Base-by-base conservation (phyloP, 2,113 vertebrate genomes). In the Phoenicopterus ruber region DNA sequence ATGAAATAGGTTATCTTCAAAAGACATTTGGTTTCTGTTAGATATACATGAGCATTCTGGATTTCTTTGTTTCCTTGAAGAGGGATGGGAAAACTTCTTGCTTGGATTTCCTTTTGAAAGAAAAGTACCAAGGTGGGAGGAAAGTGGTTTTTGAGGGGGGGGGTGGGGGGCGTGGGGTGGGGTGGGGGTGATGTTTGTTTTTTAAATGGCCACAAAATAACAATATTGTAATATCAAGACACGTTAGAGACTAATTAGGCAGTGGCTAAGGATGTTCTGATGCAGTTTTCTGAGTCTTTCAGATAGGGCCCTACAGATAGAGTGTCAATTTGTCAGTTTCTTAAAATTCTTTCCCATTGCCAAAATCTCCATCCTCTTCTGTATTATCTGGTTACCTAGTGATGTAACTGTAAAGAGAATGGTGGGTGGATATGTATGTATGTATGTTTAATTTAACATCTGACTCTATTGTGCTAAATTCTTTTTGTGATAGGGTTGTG, bases 1-100 rank as follows among this genome's bases (percentile, higher is more conserved):
- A 74, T 42, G 7, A 84, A 89, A 28, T 21, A 36, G 21, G 11
- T 81, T 61, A 20, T 78, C 19, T 57, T 81, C 29, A 58, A 69
- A 86, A 78, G 42, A 44, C 9, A 34, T 9, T 22, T 66, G 29
- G 11, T 40, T 93, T 94, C 59, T 74, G 8, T 59, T 85, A 49
- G 25, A 21, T 67, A 17, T 0, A 31, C 0, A 0, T 67, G 66
- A 25, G 4, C 0, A 2, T 85, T 92, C 61, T 82, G 55, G 7
- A 57, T 85, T 84, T 80, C 36, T 17, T 79, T 70, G 6, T 66
- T 93, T 78, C 42, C 19, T 5, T 85, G 65, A 66, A 82, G 31
- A 55, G 9, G 31, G 11, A 31, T 59, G 15, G n/a, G 19, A 82
- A 74, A 49, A 36, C 13, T 44, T 83, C 66, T 47, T 80, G 17